Evolutionary conservation across 2,888 invertebrate species (phyloP), one percentile per base, ranked within the genome.

Genomic region (Hyalella azteca): DNA sequence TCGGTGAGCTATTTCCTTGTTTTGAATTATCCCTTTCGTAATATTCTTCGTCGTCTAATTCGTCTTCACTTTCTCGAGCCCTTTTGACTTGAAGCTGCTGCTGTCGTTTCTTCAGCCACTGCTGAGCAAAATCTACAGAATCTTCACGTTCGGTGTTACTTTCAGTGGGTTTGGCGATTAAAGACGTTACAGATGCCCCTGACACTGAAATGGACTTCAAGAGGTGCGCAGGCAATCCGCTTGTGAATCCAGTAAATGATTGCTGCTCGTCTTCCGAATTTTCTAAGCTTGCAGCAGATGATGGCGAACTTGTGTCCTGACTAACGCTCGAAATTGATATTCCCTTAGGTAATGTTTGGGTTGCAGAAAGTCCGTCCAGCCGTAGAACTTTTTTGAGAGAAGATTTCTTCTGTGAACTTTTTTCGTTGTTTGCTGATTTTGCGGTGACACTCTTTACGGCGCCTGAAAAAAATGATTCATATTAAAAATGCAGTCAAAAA

Each of bases 51-150:
- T 49, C 45, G 26, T 50, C 48, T 26, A 45, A 66, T 9, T 36
- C 77, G 5, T 41, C 66, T 11, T 60, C 60, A 36, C 40, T 36
- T 41, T 22, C 41, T 78, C 29, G 45, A 26, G 36, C 29, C 41
- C 26, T 54, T 49, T 54, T 39, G 15, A 40, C 15, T 45, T 77
- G 77, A 29, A 45, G 50, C n/a, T 77, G 77, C 39, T 77, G 48
- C 39, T 77, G 77, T 54, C 54, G 48, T 4, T 77, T 40, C 32
- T 77, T 39, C 39, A 50, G 32, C 77, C 54, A 54, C 77, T 77
- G 50, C 26, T 77, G 36, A 36, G 49, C 77, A 19, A 39, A 77
- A 19, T 77, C 66, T 11, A 36, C 39, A 2, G 66, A 66, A 3
- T 66, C 66, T 1, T 36, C 29, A 36, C 36, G 59, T 26, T 9